Conservation (phyloP, 2,113 vertebrate species). For the Chiloscyllium plagiosum region DNA sequence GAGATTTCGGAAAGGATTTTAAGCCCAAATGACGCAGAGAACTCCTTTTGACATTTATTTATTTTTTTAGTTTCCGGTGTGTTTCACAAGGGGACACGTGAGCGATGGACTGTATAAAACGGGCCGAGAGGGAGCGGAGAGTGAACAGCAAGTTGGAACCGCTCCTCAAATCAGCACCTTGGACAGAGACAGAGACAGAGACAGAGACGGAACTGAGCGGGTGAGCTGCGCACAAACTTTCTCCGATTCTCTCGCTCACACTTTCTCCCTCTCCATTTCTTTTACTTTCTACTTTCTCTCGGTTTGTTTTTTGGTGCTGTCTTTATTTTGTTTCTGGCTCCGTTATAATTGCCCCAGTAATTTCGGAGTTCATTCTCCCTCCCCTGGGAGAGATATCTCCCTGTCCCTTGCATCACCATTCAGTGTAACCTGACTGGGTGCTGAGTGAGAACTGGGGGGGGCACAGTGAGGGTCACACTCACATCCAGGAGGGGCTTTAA, state of each 20-base stretch:
- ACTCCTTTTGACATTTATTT: neutral
- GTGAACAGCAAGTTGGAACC: neutral
- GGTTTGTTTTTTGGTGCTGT: neutral
- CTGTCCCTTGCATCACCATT: too few species aligned
- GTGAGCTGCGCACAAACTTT: neutral
- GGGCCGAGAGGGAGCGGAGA: neutral
- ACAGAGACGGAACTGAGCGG: too few species aligned
- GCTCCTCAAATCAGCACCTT: neutral
- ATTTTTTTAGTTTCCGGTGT: neutral
- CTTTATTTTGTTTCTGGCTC: too few species aligned
- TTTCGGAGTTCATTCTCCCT: neutral
- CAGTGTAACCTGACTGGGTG: too few species aligned
- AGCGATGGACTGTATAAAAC: neutral
- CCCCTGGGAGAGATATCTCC: neutral
- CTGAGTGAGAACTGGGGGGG: too few species aligned
- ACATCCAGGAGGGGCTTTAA: neutral
- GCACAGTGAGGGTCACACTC: neutral
- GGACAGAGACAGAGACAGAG: neutral
- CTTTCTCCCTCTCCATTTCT: neutral
- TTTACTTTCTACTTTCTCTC: neutral
- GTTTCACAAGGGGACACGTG: neutral
- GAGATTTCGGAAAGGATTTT: slow-evolving; percentile 24
- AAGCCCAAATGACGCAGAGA: slow-evolving; percentile 21
- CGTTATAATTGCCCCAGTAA: neutral
- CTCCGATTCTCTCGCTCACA: neutral